Conservation (phyloP, 2,797 vertebrate species). For the Silurus lanzhouensis region DNA sequence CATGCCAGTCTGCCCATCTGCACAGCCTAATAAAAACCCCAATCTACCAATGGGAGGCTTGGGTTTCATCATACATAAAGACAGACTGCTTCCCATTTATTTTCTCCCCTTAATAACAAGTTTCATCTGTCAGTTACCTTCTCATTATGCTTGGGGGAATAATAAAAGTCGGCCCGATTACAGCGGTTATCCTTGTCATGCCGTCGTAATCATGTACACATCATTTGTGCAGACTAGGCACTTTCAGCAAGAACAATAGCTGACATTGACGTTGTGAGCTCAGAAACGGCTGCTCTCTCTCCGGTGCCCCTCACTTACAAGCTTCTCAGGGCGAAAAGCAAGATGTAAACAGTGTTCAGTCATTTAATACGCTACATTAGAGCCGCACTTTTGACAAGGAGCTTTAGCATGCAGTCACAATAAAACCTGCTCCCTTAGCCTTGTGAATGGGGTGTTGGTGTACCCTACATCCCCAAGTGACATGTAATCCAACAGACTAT, state of each 20-base stretch:
- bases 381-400: constrained; percentile 72
- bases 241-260: constrained; percentile 58
- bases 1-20: constrained; percentile 35
- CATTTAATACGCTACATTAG: constrained; percentile 74
- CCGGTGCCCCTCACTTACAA: constrained; percentile 52
- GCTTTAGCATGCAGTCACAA: constrained; percentile 66
- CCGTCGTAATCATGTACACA: constrained; percentile 51
- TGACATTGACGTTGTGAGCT: constrained; percentile 53
- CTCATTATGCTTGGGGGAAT: constrained; percentile 59
- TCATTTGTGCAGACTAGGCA: constrained; percentile 51
- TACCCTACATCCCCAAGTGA: constrained; percentile 65
- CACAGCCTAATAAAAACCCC: constrained; percentile 39
- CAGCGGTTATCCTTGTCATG: constrained; percentile 46
- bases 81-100: constrained; percentile 48
- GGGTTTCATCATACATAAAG: constrained; percentile 54
- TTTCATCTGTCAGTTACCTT: constrained; percentile 51
- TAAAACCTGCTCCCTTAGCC: constrained; percentile 62
- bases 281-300: constrained; percentile 60
- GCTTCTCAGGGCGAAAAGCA: constrained; percentile 62
- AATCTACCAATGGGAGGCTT: constrained; percentile 37
- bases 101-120: constrained; percentile 53
- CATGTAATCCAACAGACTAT: constrained; percentile 69
- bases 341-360: constrained; percentile 76
- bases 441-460: constrained; percentile 67
- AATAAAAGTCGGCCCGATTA: constrained; percentile 55